Evolutionary conservation across 1,140 invertebrate species (phyloP), one percentile per base, ranked within the genome.

Genomic region (Asbolus verrucosus): DNA sequence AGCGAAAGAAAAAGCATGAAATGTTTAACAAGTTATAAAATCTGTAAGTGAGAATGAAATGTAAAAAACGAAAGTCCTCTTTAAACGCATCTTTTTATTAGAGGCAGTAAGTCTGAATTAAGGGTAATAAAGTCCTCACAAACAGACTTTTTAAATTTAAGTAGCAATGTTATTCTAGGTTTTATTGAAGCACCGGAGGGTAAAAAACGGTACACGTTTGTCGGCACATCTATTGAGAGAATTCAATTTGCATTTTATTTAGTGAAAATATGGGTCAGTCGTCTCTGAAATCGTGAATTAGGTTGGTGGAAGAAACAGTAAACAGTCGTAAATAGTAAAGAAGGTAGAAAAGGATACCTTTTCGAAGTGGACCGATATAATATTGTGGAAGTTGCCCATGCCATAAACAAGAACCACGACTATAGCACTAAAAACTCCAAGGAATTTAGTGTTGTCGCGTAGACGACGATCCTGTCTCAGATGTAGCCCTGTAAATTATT

Each of bases 401-500:
- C 31, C 31, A 61, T 36, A 61, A 36, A 61, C 24, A 61, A 61
- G 31, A 62, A 39, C 31, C 15, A 62, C 60, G 8, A 11, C 60
- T 16, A 62, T 62, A 33, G 16, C 36, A 62, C 30, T 36, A 39
- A 61, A 62, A 62, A 19, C 27, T 39, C 16, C 60, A 31, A 31
- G 36, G 60, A 62, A 62, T 62, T 62, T 62, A 62, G 60, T 62
- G 60, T 62, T 62, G 60, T 62, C 60, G 60, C 60, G 31, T 62
- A 38, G 60, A 62, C 60, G 31, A 62, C 60, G 60, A 62, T 62
- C 31, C 60, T 62, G 60, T 39, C 60, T 62, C 30, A 62, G 60
- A 62, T 62, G 60, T 62, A 62, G 60, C 36, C 60, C 30, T 62
- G 60, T 62, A 62, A 62, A 62, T 62, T 62, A 62, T 62, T 62